phyloP scores from a whole-genome alignment of 2,113 vertebrate genomes.

The Alectura lathami region DNA sequence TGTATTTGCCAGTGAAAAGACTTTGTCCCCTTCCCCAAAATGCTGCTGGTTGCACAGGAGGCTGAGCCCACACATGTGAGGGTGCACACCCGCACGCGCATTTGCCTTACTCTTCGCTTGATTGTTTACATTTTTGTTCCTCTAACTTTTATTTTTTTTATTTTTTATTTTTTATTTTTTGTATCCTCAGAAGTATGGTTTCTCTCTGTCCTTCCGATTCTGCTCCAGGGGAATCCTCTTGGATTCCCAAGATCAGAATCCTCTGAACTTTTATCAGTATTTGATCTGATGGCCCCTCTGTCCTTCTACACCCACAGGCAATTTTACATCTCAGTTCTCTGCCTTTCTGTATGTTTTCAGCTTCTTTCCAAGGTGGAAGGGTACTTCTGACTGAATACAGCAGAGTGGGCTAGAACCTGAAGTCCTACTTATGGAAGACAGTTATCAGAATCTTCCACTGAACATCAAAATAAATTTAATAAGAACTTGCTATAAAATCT shows the following conservation, averaged over 20 bases:
- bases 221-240: slow-evolving; percentile 10
- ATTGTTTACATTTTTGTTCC: slow-evolving; percentile 14
- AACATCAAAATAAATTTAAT: background rate
- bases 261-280: background rate
- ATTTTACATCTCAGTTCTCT: slow-evolving; percentile 28
- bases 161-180: background rate
- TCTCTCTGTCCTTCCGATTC: slow-evolving; percentile 22
- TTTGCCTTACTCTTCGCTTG: slow-evolving; percentile 4
- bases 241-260: no score
- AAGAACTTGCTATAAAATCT: background rate
- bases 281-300: slow-evolving; percentile 29
- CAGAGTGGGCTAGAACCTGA: slow-evolving; percentile 33
- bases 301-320: background rate
- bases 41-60: background rate
- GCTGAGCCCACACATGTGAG: background rate
- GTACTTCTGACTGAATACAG: background rate
- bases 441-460: background rate
- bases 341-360: background rate
- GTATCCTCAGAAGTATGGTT: slow-evolving; percentile 21
- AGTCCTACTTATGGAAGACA: background rate
- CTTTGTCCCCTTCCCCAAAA: background rate
- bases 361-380: slow-evolving; percentile 23
- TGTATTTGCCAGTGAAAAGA: background rate
- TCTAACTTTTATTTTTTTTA: background rate
- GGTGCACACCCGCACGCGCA: rapidly evolving